Base-by-base conservation (phyloP, 2,888 invertebrate genomes). In the Dolomedes plantarius region DNA sequence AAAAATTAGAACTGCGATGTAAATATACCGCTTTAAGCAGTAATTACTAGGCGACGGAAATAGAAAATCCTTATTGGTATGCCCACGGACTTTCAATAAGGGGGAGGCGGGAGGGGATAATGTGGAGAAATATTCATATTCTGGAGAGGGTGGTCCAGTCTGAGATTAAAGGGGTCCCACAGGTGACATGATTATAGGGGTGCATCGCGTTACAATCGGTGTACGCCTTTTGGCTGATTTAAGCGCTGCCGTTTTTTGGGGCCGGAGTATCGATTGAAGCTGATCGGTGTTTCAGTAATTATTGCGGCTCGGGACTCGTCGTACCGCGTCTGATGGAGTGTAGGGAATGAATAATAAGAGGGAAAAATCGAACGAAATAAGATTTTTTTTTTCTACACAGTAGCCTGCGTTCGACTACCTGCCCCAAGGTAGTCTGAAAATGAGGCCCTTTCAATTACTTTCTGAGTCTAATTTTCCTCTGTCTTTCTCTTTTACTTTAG, bases 21-120 rank as follows among this genome's bases (percentile, higher is more conserved):
- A 77, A 85, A 85, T 78, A 73, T 41, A 50, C 65, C 73, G 83
- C 68, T 77, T 77, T 77, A 77, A 72, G 32, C 50, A 64, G 77
- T 85, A 77, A 85, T 85, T 85, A 85, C 76, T 39, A 67, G 50
- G 50, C 72, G 50, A 64, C 67, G 83, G 83, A 85, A 85, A 85
- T 85, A 85, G 83, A 77, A 56, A 76, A 77, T 75, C 23, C 72
- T 76, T 85, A 85, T 77, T 85, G 83, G 73, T 77, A 85, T 77
- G 73, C 68, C 72, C 65, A 29, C 29, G 36, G 64, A 23, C 46
- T 46, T 50, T 32, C 71, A 50, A 62, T 28, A 29, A 68, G 56
- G 32, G 50, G n/a, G 31, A 31, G 27, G 65, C 46, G 31, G 75
- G 73, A 64, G 64, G 77, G 64, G n/a, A 29, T 27, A 13, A 62